Base-by-base conservation (phyloP, 1,140 invertebrate species). In the Atta colombica region DNA sequence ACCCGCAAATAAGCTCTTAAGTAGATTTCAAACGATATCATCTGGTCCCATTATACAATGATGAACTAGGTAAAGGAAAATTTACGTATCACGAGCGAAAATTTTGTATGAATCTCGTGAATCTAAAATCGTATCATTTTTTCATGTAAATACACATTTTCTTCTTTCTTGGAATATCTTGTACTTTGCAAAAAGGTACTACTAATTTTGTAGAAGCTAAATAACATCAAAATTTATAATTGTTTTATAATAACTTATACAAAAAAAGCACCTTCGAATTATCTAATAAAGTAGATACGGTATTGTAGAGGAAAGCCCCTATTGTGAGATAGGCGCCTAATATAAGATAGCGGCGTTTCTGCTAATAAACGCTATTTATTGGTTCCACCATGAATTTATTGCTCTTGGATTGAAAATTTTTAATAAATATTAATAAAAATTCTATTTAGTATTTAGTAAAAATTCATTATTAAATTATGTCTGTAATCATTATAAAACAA, bases 1-100 rank as follows among this genome's bases (percentile, higher is more conserved):
- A 12, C 7, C 16, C 55, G 68, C 68, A 8, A 74, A 82, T 74
- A 74, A 82, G 68, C 69, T 60, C 28, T 35, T 61, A 66, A 82
- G 80, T 53, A 82, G 55, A 74, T 61, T 81, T 81, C 51, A 80
- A 80, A 80, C 49, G 10, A n/a, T 63, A 55, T 80, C 51, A 69
- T 81, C 51, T 71, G 65, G 12, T 39, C 6, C 14, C 4, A 69
- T 25, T 53, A 39, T 39, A 8, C 14, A 55, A 68, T 80, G 21
- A 80, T 39, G 10, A 45, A 35, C 18, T 12, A 53, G 49, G 4
- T 14, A 39, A 21, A 10, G 14, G 39, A 7, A 69, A 45, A 61
- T 75, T 39, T n/a, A 1, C 71, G 12, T 39, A 18, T 39, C n/a
- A n/a, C n/a, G 6, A 45, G n/a, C 31, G 14, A n/a, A 21, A 58